phyloP scores from a whole-genome alignment of 2,113 vertebrate genomes.

The Psittacula cyanocephala region DNA sequence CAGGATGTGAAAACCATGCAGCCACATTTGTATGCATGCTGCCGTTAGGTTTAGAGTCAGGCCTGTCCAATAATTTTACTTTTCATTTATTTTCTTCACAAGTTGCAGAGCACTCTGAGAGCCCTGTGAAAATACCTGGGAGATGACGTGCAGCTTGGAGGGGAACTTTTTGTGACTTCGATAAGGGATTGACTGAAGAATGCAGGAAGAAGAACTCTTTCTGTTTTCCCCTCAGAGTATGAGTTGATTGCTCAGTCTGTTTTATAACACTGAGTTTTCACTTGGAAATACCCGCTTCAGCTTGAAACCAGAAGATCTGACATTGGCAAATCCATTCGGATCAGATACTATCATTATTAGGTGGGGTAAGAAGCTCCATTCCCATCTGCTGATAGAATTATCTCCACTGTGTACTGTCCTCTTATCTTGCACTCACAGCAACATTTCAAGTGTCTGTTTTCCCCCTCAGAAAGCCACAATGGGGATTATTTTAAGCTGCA shows the following conservation, averaged over 20 bases:
- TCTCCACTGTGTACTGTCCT: neutral
- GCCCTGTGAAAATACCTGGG: neutral
- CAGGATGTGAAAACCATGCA: neutral
- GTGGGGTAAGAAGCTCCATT: neutral
- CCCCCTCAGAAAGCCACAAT: neutral
- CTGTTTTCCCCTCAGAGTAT: neutral
- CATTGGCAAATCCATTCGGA: slow-evolving; percentile 12
- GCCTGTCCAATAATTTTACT: neutral
- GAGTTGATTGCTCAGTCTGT: neutral
- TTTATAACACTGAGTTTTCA: neutral
- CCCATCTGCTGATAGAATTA: slow-evolving; percentile 27
- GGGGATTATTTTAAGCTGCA: neutral
- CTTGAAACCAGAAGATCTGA: slow-evolving; percentile 20
- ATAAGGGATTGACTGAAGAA: neutral
- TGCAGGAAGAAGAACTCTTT: neutral
- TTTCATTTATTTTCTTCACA: neutral
- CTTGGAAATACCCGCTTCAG: neutral
- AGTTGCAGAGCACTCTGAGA: neutral
- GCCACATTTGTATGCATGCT: neutral
- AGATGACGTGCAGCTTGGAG: neutral
- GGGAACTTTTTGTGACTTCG: neutral
- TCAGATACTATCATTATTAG: neutral
- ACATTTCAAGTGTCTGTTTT: neutral
- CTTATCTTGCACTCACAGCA: slow-evolving; percentile 21
- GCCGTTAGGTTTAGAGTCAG: neutral